Evolutionary conservation across 2,797 vertebrate genomes (phyloP).

Genomic region (Erpetoichthys calabaricus): DNA sequence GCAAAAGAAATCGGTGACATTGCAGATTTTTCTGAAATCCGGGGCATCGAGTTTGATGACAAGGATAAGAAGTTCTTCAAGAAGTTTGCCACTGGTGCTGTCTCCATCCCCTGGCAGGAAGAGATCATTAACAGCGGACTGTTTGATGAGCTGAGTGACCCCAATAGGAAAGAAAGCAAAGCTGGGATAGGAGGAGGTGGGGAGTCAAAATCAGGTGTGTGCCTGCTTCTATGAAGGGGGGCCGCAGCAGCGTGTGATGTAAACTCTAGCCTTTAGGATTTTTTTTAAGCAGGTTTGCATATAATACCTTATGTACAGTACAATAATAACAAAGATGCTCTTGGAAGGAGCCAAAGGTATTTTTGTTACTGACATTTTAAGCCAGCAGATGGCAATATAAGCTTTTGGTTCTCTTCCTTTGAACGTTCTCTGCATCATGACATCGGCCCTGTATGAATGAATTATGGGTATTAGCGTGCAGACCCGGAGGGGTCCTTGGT

Average conservation of each 20-base stretch:
- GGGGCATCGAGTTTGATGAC: slow-evolving; percentile 69
- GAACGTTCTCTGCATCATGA: slow-evolving; percentile 20
- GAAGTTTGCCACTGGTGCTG: slow-evolving; percentile 71
- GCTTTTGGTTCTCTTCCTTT: not conserved
- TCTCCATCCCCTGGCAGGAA: slow-evolving; percentile 71
- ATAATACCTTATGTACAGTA: too few relatives aligned
- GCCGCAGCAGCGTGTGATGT: not conserved
- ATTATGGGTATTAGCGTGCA: not conserved
- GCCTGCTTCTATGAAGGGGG: slow-evolving; percentile 59
- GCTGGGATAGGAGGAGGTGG: slow-evolving; percentile 28
- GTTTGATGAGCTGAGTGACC: slow-evolving; percentile 77
- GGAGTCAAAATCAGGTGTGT: slow-evolving; percentile 71
- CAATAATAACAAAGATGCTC: too few relatives aligned
- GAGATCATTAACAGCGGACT: slow-evolving; percentile 82
- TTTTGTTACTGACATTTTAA: not conserved
- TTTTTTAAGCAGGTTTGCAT: not conserved
- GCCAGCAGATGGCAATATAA: not conserved
- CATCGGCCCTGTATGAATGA: slow-evolving; percentile 23
- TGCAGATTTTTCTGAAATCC: slow-evolving; percentile 78
- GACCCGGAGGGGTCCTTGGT: not conserved
- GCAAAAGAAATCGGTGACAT: slow-evolving; percentile 81
- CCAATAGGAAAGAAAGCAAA: slow-evolving; percentile 52
- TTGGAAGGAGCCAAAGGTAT: not conserved
- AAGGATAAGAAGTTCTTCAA: slow-evolving; percentile 80
- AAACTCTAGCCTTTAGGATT: not conserved